phyloP scores from a whole-genome alignment of 1,140 invertebrate species.

The Macrosteles quadrilineatus region DNA sequence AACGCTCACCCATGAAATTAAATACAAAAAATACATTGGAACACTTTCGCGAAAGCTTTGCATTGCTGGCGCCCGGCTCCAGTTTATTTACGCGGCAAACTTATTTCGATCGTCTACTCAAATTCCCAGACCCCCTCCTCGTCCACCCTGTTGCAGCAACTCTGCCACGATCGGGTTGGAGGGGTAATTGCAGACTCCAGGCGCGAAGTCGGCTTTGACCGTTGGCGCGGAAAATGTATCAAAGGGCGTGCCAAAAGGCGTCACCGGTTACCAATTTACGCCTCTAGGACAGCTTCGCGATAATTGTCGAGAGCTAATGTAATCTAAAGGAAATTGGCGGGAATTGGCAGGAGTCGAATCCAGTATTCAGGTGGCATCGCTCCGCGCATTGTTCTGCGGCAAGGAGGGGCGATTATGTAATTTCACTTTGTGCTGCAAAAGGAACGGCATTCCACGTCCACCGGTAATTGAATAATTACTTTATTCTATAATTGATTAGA shows the following conservation, averaged over 20 bases:
- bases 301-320: not conserved
- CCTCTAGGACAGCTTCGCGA: not conserved
- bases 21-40: not conserved
- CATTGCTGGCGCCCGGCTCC: not conserved
- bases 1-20: slow-evolving; percentile 16
- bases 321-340: slow-evolving; percentile 9
- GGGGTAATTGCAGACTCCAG: not conserved
- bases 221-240: not conserved
- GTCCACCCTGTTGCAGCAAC: too few species aligned
- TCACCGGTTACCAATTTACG: not conserved
- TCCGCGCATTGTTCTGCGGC: not conserved
- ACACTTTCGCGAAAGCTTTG: not conserved
- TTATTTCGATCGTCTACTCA: not conserved
- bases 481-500: not conserved
- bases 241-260: slow-evolving; percentile 9
- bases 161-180: not conserved
- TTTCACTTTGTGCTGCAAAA: not conserved
- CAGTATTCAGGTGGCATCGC: not conserved
- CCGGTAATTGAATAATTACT: not conserved
- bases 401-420: not conserved
- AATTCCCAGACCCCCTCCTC: too few species aligned
- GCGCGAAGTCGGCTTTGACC: not conserved
- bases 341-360: not conserved
- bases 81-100: not conserved
- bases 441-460: not conserved